A percentile compares a stretch with the other conserved stretches of the same genome.
Conservation (phyloP, 23 tunicate genomes). For the Halocynthia roretzi region DNA sequence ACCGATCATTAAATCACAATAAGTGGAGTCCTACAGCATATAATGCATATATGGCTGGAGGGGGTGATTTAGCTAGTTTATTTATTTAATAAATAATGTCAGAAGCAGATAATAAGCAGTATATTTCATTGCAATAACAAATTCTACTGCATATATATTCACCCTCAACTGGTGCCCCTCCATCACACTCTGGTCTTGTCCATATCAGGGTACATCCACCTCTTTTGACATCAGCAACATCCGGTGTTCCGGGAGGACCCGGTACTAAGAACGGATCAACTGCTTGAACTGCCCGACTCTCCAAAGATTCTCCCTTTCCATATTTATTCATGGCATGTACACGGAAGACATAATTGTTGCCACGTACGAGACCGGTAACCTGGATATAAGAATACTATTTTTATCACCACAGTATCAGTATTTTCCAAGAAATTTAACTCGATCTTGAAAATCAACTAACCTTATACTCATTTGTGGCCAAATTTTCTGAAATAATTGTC, state of each 20-base stretch:
- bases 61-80: too few relatives aligned
- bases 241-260: constrained; percentile 44
- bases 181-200: constrained; percentile 59
- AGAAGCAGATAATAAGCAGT: too few relatives aligned
- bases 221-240: constrained; percentile 38
- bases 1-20: too few relatives aligned
- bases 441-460: background rate
- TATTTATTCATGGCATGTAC: constrained; percentile 81
- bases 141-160: background rate
- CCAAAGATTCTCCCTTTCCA: constrained; percentile 67
- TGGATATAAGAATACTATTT: constrained; percentile 8
- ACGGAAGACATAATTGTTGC: constrained; percentile 82
- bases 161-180: constrained; percentile 54
- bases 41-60: too few relatives aligned
- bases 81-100: too few relatives aligned
- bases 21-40: too few relatives aligned
- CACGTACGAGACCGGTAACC: constrained; percentile 48
- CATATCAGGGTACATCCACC: constrained; percentile 72
- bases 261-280: constrained; percentile 60
- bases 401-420: background rate
- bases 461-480: background rate
- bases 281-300: constrained; percentile 49
- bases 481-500: constrained; percentile 41
- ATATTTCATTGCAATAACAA: too few relatives aligned
- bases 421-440: background rate